Evolutionary conservation across 1,140 invertebrate species (phyloP).

Genomic region (Atta texana): DNA sequence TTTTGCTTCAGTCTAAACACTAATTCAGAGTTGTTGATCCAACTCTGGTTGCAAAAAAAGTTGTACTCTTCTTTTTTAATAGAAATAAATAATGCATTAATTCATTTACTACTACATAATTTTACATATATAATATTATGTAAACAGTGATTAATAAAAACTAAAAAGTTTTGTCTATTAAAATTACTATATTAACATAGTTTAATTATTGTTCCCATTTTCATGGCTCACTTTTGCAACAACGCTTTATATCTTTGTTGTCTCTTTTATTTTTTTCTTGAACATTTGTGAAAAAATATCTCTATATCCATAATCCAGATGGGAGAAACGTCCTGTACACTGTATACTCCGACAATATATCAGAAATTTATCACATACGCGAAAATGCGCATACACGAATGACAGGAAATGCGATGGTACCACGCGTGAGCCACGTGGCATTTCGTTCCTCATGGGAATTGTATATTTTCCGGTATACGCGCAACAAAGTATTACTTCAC

Average conservation of each 20-base stretch:
- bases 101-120: neutral
- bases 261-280: neutral
- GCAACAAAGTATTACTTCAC: constrained; percentile 34
- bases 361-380: constrained; percentile 35
- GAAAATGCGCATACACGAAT: constrained; percentile 10
- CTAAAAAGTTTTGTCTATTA: neutral
- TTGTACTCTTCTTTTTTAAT: too few relatives aligned
- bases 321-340: neutral
- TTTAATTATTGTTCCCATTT: neutral
- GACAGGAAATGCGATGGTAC: constrained; percentile 16
- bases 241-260: neutral
- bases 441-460: constrained; percentile 21
- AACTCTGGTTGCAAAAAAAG: too few relatives aligned
- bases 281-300: neutral
- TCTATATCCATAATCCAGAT: neutral
- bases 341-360: neutral
- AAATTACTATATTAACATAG: neutral
- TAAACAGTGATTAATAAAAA: neutral
- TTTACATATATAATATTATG: neutral
- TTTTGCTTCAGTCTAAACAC: too few relatives aligned
- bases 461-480: constrained; percentile 45
- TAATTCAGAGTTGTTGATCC: too few relatives aligned
- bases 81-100: neutral
- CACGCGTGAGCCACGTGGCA: constrained; percentile 25
- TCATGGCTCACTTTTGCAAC: neutral